Conservation (phyloP, 2,797 vertebrate genomes). For the Melanotaenia nigrans region DNA sequence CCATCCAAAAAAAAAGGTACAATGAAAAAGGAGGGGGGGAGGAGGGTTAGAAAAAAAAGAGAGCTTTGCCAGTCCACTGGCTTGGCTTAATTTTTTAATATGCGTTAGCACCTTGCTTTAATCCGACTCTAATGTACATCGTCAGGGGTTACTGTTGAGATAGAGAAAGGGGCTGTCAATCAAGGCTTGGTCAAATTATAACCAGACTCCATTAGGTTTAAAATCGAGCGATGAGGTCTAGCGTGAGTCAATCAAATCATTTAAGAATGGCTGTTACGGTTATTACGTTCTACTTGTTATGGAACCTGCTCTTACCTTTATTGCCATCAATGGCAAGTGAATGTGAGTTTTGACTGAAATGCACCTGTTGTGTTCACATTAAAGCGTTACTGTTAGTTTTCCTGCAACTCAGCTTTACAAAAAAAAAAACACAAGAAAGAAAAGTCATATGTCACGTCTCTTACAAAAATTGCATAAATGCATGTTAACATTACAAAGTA, state of each 20-base stretch:
- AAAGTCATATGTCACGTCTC: neutral
- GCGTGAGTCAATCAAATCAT: constrained; percentile 85
- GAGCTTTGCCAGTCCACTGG: constrained; percentile 79
- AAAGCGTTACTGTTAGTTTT: constrained; percentile 31
- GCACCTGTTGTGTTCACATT: constrained; percentile 62
- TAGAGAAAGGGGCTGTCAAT: constrained; percentile 87
- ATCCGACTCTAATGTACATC: constrained; percentile 86
- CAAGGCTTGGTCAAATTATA: constrained; percentile 86
- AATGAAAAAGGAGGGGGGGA: neutral
- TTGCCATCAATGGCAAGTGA: constrained; percentile 51
- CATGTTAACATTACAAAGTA: neutral
- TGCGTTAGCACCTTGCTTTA: constrained; percentile 86
- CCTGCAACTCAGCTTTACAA: constrained; percentile 17
- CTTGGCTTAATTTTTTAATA: constrained; percentile 88
- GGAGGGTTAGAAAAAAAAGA: constrained; percentile 1
- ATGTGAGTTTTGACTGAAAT: constrained; percentile 42
- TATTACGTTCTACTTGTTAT: constrained; percentile 79
- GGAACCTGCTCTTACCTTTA: constrained; percentile 78
- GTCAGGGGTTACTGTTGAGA: constrained; percentile 86
- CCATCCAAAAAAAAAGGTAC: constrained; percentile 56
- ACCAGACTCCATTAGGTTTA: constrained; percentile 85
- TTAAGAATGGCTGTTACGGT: constrained; percentile 80
- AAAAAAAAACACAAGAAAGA: neutral
- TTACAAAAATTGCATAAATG: constrained; percentile 2
- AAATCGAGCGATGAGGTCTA: constrained; percentile 81